Evolutionary conservation across 2,888 invertebrate species (phyloP).

Genomic region (Criorhina ranunculi): DNA sequence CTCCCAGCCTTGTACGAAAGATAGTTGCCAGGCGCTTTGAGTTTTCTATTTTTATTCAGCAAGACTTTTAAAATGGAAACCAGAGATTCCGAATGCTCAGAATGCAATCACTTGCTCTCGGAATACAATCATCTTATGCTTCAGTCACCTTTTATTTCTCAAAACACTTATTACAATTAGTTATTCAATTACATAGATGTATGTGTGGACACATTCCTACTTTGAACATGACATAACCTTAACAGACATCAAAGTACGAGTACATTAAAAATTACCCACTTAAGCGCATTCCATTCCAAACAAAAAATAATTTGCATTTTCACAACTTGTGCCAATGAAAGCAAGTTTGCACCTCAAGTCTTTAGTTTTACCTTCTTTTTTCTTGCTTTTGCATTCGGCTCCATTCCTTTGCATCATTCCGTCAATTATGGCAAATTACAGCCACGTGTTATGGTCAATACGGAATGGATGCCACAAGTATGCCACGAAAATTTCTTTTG

Average conservation of each 20-base stretch:
- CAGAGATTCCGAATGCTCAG: too few species aligned
- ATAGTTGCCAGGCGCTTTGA: too few species aligned
- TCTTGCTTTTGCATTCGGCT: not conserved
- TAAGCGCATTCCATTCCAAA: slow-evolving; percentile 12
- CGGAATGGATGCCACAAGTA: slow-evolving; percentile 54
- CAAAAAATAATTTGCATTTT: slow-evolving; percentile 30
- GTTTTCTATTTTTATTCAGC: too few species aligned
- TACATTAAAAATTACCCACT: slow-evolving; percentile 23
- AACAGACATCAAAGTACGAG: not conserved
- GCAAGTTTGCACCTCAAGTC: slow-evolving; percentile 53
- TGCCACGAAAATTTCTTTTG: slow-evolving; percentile 47
- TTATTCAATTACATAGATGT: not conserved
- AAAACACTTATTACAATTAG: not conserved
- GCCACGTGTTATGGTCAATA: slow-evolving; percentile 64
- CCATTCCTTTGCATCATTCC: slow-evolving; percentile 6
- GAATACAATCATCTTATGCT: too few species aligned
- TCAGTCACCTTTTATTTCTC: too few species aligned
- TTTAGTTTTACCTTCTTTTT: slow-evolving; percentile 44
- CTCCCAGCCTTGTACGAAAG: too few species aligned
- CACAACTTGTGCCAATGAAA: not conserved
- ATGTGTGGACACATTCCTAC: not conserved
- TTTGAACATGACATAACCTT: not conserved
- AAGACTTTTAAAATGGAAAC: too few species aligned
- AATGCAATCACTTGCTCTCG: too few species aligned
- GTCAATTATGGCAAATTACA: slow-evolving; percentile 65